Percentiles rank a stretch among this genome's conserved stretches.
These are phyloP conservation scores for Leptinotarsa texana DNA, from an alignment of 1,140 invertebrate species.

Conservation along the genomic window DNA sequence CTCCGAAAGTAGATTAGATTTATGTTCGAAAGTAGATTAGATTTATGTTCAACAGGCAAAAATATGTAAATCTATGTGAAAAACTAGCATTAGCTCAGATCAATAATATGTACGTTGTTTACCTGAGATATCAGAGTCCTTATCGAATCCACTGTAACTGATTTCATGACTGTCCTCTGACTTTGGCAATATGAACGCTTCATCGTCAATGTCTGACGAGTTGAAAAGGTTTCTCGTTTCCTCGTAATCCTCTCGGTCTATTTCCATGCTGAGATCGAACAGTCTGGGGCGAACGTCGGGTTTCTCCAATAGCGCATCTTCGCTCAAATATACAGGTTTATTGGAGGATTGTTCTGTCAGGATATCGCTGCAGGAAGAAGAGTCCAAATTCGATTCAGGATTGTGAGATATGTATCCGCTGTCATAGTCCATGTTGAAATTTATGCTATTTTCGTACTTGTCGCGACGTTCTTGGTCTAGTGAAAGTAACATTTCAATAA, in stretches of 20 bases:
- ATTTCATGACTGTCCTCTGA: slow-evolving; percentile 36
- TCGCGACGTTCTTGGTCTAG: not conserved
- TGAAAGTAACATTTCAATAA: not conserved
- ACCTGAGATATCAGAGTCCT: slow-evolving; percentile 22
- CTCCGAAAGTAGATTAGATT: too few species aligned
- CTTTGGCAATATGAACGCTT: not conserved
- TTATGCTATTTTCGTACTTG: not conserved
- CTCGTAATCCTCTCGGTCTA: slow-evolving; percentile 29
- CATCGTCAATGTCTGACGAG: slow-evolving; percentile 25
- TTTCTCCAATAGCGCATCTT: slow-evolving; percentile 49
- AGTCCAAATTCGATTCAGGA: slow-evolving; percentile 46
- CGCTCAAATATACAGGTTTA: slow-evolving; percentile 42
- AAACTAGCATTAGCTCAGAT: too few species aligned
- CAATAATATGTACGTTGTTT: too few species aligned
- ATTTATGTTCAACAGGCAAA: too few species aligned
- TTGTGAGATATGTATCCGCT: slow-evolving; percentile 49
- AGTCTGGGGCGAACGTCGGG: slow-evolving; percentile 33
- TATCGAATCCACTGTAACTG: slow-evolving; percentile 40
- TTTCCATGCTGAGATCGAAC: slow-evolving; percentile 19
- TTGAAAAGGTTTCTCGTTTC: slow-evolving; percentile 32
- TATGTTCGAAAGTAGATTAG: too few species aligned
- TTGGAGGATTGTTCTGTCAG: slow-evolving; percentile 24
- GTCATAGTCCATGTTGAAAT: slow-evolving; percentile 47
- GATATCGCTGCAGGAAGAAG: slow-evolving; percentile 26
- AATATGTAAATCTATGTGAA: too few species aligned